Evolutionary conservation across 2,888 invertebrate species (phyloP), one percentile per base, ranked within the genome.

Genomic region (Tuberolachnus salignus): DNA sequence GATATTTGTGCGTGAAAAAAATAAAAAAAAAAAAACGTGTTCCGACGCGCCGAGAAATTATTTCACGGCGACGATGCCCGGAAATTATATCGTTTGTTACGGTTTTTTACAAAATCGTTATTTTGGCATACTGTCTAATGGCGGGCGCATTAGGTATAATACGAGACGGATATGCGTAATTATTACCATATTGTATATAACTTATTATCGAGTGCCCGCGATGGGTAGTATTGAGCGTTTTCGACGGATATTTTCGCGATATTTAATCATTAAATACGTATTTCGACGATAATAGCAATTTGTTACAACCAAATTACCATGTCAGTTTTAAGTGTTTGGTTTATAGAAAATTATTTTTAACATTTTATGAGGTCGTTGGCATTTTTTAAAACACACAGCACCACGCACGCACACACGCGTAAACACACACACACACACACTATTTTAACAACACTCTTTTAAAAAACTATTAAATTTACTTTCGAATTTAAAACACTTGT

Each of bases 301-400:
- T 34, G 19, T 72, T 72, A 63, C 34, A 51, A 42, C 21, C 42
- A 51, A 21, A 63, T 63, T 63, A 63, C 51, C 63, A 51, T 26
- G 61, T 51, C 21, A 51, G 73, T 73, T 21, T 57, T 46, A 69
- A 71, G 70, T 57, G 70, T 63, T 73, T 13, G 26, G 42, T 34
- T 26, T 34, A 51, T 21, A n/a, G 51, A 51, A 73, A 42, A 72
- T 71, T 71, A 63, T 63, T 34, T 42, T 73, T 73, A 42, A 63
- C 51, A 63, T 63, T 63, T 51, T 73, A 73, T 23, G 51, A 72
- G 72, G 59, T 72, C 34, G 34, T 72, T 51, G 72, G 34, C 51
- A 51, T 61, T 72, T 51, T 72, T 34, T 34, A 4, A 16, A 49
- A 66, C 46, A 23, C 16, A 44, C n/a, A 34, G 34, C 34, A 34